Conservation (phyloP, 2,797 vertebrate species). For the Cyclopterus lumpus region DNA sequence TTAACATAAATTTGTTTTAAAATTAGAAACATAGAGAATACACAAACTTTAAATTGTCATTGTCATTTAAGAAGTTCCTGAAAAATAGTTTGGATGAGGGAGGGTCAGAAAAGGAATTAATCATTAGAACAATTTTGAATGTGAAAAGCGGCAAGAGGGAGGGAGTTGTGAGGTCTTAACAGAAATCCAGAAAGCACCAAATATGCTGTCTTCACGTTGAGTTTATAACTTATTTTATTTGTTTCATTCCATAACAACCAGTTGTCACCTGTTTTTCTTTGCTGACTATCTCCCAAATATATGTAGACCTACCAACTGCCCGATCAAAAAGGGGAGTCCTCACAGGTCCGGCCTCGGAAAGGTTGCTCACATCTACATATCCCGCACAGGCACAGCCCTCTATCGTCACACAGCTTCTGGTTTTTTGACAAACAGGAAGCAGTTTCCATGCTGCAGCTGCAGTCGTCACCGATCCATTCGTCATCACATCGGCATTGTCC, state of each 20-base stretch:
- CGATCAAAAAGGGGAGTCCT: constrained; percentile 6
- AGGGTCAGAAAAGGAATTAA: not conserved
- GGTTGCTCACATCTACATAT: constrained; percentile 9
- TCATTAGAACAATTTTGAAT: not conserved
- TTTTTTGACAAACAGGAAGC: constrained; percentile 51
- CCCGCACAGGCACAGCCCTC: constrained; percentile 55
- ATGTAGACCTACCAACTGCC: not conserved
- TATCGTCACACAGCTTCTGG: constrained; percentile 44
- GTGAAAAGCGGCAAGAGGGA: not conserved
- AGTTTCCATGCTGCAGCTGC: constrained; percentile 47
- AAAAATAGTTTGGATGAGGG: not conserved
- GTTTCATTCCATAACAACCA: not conserved
- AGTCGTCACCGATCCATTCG: constrained; percentile 45
- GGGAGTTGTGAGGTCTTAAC: not conserved
- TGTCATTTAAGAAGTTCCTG: not conserved
- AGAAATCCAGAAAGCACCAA: not conserved
- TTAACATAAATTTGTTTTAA: not conserved
- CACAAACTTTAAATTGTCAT: not conserved
- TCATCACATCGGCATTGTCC: constrained; percentile 41
- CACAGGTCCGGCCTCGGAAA: constrained; percentile 50
- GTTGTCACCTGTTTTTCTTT: constrained; percentile 48
- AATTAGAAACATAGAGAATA: not conserved
- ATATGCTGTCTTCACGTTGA: not conserved
- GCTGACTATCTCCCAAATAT: constrained; percentile 34
- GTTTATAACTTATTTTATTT: not conserved